These are phyloP conservation scores for Morus bassanus DNA, from an alignment of 2,797 vertebrate genomes.

Conservation along the genomic window DNA sequence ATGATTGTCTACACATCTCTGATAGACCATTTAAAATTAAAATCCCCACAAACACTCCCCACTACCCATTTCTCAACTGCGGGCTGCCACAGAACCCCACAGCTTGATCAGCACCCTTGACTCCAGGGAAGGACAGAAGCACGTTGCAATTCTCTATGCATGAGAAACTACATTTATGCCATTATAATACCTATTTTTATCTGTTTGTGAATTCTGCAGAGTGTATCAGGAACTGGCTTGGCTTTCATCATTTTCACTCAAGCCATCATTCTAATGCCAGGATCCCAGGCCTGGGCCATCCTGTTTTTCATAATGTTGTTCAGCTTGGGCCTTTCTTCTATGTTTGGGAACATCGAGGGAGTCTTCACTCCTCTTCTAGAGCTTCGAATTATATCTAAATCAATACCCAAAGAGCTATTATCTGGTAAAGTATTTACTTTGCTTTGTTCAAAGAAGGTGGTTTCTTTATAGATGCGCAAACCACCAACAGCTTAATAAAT, in stretches of 20 bases:
- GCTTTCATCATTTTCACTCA: constrained; percentile 91
- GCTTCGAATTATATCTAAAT: constrained; percentile 75
- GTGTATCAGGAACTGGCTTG: constrained; percentile 88
- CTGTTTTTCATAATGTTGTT: constrained; percentile 93
- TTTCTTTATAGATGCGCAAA: neutral
- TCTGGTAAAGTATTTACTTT: constrained; percentile 77
- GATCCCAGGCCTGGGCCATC: constrained; percentile 86
- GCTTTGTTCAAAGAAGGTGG: neutral
- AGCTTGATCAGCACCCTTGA: neutral
- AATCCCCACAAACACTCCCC: neutral
- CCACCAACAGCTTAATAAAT: neutral
- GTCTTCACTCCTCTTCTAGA: constrained; percentile 84
- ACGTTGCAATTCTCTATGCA: neutral
- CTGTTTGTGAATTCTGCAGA: constrained; percentile 71
- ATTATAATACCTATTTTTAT: neutral
- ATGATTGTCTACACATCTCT: neutral
- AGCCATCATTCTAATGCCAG: constrained; percentile 86
- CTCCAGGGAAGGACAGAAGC: neutral
- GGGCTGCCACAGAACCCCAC: neutral
- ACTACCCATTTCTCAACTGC: neutral
- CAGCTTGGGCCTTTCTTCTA: constrained; percentile 88
- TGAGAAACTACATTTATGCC: neutral
- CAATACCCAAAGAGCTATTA: constrained; percentile 78
- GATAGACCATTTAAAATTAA: neutral
- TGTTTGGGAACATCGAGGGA: constrained; percentile 90